Base-by-base conservation (phyloP, 2,888 invertebrate species). In the Octonoba sinensis region DNA sequence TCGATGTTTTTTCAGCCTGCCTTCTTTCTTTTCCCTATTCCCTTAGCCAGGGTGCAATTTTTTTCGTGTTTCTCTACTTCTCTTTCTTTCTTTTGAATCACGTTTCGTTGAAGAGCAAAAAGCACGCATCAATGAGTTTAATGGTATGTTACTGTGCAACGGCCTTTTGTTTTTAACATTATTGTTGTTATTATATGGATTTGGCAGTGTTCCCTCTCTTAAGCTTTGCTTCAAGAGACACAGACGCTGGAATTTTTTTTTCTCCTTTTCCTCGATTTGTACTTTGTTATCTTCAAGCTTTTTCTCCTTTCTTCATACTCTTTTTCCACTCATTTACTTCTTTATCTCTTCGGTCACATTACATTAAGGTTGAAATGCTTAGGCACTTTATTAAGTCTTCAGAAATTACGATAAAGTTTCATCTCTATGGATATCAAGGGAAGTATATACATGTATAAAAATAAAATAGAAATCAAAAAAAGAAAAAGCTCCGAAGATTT, bases 121-220 rank as follows among this genome's bases (percentile, higher is more conserved):
- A 73, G 56, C 56, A 73, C 56, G 73, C 65, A 16, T 73, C 73
- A 46, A 73, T 73, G 73, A 73, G 24, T 73, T 65, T 73, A 73
- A 73, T 73, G 73, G 73, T 65, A 73, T 65, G 73, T 73, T 73
- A 73, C 73, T 73, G 49, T 73, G 65, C 73, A 56, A 27, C 57
- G 18, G 44, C 18, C 59, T 73, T 65, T 73, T 73, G 54, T 73
- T 73, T 57, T 73, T 73, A 56, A 51, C 44, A 22, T 73, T 73
- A 73, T 65, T 65, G 65, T 73, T 73, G 73, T 57, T 59, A 65
- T 73, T 73, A 72, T 60, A 54, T 51, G 72, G 24, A 44, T 72
- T 72, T 51, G 62, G 51, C 20, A 51, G 51, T 11, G 15, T 22
- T 46, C 46, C n/a, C 46, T 18, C 15, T 27, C 46, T 64, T 36